Evolutionary conservation across 2,888 invertebrate genomes (phyloP).

Genomic region (Apotomis betuletana): DNA sequence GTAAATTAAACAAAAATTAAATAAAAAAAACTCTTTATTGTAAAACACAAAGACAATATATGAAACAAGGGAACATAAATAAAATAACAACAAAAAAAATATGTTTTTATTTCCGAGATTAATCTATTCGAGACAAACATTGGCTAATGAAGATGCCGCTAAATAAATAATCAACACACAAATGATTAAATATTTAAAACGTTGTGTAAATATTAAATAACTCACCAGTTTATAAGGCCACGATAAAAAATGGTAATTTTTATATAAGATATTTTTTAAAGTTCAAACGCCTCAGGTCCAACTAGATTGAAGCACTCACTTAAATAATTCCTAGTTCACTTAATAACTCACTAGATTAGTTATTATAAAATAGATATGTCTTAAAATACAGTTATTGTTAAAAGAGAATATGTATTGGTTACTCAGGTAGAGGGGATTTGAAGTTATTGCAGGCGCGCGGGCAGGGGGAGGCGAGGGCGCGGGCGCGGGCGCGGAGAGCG

Average conservation of each 20-base stretch:
- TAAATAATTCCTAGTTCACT: not conserved
- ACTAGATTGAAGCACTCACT: slow-evolving; percentile 11
- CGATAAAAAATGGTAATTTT: not conserved
- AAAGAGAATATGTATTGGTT: not conserved
- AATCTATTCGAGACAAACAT: too few relatives aligned
- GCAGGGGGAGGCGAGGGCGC: slow-evolving; percentile 40
- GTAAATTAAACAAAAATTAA: too few relatives aligned
- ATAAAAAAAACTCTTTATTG: too few relatives aligned
- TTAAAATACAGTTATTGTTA: not conserved
- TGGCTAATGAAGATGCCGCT: too few relatives aligned
- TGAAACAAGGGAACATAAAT: too few relatives aligned
- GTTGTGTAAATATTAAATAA: not conserved
- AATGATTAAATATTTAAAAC: too few relatives aligned
- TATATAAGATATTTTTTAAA: not conserved
- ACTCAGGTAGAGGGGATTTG: slow-evolving; percentile 7
- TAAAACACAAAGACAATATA: too few relatives aligned
- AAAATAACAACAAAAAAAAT: too few relatives aligned
- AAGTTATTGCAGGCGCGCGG: slow-evolving; percentile 21
- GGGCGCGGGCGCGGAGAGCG: slow-evolving; percentile 52
- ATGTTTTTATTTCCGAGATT: too few relatives aligned
- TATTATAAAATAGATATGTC: not conserved
- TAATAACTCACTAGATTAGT: slow-evolving; percentile 3
- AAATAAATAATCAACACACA: too few relatives aligned
- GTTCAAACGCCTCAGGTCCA: slow-evolving; percentile 3
- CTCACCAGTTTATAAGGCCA: not conserved